Percentiles rank a stretch among this genome's conserved stretches.
Evolutionary conservation across 2,113 vertebrate genomes (phyloP).

Genomic region (Leucopsar rothschildi): DNA sequence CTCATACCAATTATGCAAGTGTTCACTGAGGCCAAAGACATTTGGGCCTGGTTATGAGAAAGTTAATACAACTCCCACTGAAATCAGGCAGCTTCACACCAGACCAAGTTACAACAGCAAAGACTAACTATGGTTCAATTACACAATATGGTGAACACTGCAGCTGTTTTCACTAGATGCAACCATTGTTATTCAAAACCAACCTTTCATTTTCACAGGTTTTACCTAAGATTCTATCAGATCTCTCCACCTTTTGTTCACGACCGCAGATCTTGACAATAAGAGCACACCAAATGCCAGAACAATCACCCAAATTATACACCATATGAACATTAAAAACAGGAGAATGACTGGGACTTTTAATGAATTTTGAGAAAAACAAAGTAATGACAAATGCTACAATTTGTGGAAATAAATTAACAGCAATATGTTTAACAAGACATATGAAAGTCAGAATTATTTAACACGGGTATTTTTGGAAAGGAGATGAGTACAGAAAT

Average conservation of each 20-base stretch:
- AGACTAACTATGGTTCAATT: background rate
- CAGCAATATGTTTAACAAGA: background rate
- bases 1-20: background rate
- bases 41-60: background rate
- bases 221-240: background rate
- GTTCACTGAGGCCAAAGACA: background rate
- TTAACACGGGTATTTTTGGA: conserved; percentile 7
- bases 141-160: background rate
- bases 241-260: background rate
- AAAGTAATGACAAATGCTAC: background rate
- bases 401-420: background rate
- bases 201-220: background rate
- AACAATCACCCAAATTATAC: background rate
- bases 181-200: background rate
- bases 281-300: background rate
- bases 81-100: background rate
- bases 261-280: fast-evolving
- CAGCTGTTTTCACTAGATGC: background rate
- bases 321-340: background rate
- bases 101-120: background rate
- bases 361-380: background rate
- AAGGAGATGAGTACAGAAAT: background rate
- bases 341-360: background rate
- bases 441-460: conserved; percentile 22
- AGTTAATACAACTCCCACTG: background rate